phyloP scores from a whole-genome alignment of 2,888 invertebrate species.

The Endotricha flammealis region DNA sequence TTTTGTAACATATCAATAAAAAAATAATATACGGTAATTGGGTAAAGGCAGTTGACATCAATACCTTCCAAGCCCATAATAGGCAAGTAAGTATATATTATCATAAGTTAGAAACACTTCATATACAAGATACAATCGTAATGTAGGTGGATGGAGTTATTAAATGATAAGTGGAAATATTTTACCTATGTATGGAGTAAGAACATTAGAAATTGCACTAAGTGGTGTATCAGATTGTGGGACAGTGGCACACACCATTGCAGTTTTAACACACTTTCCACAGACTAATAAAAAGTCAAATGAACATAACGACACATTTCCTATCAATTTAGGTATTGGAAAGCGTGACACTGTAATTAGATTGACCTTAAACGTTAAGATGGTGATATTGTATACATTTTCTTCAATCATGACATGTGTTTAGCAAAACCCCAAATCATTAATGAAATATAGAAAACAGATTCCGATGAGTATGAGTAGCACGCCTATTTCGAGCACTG shows the following conservation, averaged over 20 bases:
- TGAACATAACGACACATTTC: slow-evolving; percentile 12
- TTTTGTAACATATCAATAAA: no score
- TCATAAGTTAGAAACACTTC: neutral
- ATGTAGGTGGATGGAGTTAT: slow-evolving; percentile 5
- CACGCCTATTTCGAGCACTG: no score
- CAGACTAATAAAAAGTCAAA: slow-evolving; percentile 17
- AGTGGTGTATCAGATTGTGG: neutral
- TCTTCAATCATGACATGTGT: no score
- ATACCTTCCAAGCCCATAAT: neutral
- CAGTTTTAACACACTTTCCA: slow-evolving; percentile 18
- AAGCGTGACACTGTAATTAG: slow-evolving; percentile 2
- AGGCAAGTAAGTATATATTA: neutral
- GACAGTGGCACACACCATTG: slow-evolving; percentile 4
- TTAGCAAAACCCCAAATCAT: no score
- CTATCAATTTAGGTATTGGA: slow-evolving; percentile 8
- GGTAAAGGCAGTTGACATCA: neutral
- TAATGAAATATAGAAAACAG: no score
- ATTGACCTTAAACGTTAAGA: slow-evolving; percentile 2
- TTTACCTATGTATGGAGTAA: neutral
- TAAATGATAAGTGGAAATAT: slow-evolving; percentile 5
- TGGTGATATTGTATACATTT: no score
- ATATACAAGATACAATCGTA: slow-evolving; percentile 1
- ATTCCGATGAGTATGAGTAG: no score
- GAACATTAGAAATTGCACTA: slow-evolving; percentile 2
- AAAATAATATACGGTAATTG: slow-evolving; percentile 2